Base-by-base conservation (phyloP, 1,140 invertebrate species). In the Phymorhynchus buccinoides region DNA sequence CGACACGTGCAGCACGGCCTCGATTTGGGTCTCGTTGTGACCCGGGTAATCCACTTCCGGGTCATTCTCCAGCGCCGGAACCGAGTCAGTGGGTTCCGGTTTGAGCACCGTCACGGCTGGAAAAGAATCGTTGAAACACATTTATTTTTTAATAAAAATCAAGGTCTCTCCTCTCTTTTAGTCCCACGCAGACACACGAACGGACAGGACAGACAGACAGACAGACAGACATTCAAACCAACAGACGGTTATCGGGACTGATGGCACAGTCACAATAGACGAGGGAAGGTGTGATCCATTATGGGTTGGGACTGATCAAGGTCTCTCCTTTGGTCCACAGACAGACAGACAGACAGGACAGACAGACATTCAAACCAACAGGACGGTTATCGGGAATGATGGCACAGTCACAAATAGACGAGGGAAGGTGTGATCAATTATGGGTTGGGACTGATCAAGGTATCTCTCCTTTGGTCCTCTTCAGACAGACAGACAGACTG, bases 241-340 rank as follows among this genome's bases (percentile, higher is more conserved):
- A 86, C 87, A 83, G 71, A 90, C 90, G 89, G 66, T 89, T 85
- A 18, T 84, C 84, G 32, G 88, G 88, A 3, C 88, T 56, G 30
- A 88, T 68, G 18, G 88, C 68, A 88, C 89, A 90, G 48, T 91
- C 87, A 86, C 91, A 92, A 83, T 86, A 87, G 32, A 90, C 91
- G 30, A 89, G 84, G 86, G 89, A 90, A 3, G 91, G 91, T 16
- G 85, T 32, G 30, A 87, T 39, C 27, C 75, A 42, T 14, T 30
- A 35, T 32, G n/a, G 32, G 35, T 84, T 42, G 12, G 90, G 90
- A 56, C 62, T 85, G 44, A 92, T 89, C 37, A 92, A 81, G 37
- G 87, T 68, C 81, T 89, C 88, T 18, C 90, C 89, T 37, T 87
- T 86, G n/a, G n/a, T n/a, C n/a, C n/a, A n/a, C n/a, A n/a, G n/a